phyloP scores from a whole-genome alignment of 2,888 invertebrate genomes.

The Strigamia transsilvanica region DNA sequence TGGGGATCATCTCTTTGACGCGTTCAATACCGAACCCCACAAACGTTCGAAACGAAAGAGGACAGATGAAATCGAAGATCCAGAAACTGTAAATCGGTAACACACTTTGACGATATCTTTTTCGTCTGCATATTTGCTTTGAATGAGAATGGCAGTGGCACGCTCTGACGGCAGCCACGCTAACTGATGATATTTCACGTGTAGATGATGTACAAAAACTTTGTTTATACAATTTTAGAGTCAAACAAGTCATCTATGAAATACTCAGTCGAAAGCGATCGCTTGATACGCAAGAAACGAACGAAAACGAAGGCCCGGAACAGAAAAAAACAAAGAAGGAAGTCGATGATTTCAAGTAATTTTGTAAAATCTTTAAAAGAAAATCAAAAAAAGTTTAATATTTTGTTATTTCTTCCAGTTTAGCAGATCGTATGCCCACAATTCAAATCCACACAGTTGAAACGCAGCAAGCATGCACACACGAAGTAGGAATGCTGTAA shows the following conservation, averaged over 20 bases:
- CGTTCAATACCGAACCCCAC: too few relatives aligned
- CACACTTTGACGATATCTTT: background rate
- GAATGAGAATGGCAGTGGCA: too few relatives aligned
- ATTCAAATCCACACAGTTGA: constrained; percentile 89
- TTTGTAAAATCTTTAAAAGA: background rate
- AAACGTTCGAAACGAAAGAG: too few relatives aligned
- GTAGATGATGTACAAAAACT: background rate
- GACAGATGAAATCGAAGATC: background rate
- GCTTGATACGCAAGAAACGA: background rate
- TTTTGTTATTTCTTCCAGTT: constrained; percentile 64
- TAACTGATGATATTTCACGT: too few relatives aligned
- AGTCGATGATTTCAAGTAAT: background rate
- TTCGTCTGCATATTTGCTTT: background rate
- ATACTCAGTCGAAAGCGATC: background rate
- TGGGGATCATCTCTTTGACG: too few relatives aligned
- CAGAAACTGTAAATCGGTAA: background rate
- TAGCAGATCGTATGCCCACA: constrained; percentile 71
- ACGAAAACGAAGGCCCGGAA: background rate
- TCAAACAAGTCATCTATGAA: background rate
- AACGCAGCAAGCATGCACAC: constrained; percentile 90
- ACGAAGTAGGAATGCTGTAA: constrained; percentile 74
- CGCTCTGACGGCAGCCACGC: too few relatives aligned
- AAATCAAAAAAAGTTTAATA: constrained; percentile 70
- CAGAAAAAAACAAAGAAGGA: background rate
- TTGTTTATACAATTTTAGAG: background rate